Evolutionary conservation across 2,797 vertebrate species (phyloP).

Genomic region (Synaphobranchus kaupii): DNA sequence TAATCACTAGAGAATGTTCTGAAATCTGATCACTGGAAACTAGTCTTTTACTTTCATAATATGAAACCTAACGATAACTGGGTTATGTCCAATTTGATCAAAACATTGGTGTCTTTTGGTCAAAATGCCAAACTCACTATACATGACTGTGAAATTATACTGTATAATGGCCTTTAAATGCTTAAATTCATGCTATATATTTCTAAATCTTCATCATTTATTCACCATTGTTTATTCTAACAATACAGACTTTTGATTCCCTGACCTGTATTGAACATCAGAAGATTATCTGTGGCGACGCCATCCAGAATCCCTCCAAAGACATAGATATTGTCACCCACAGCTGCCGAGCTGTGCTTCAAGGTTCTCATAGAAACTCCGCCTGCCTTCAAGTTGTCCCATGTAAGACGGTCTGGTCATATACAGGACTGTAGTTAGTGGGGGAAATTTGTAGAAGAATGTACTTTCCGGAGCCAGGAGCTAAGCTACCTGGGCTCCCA

Average conservation of each 20-base stretch:
- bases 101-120: not conserved
- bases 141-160: not conserved
- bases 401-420: slow-evolving; percentile 65
- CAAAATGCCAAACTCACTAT: not conserved
- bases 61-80: not conserved
- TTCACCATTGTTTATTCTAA: not conserved
- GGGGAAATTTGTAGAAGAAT: not conserved
- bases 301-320: slow-evolving; percentile 65
- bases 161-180: not conserved
- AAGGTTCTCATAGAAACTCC: slow-evolving; percentile 61
- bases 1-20: not conserved
- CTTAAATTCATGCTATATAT: not conserved
- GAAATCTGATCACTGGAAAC: not conserved
- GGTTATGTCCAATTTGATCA: not conserved
- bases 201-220: not conserved
- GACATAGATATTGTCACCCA: slow-evolving; percentile 72
- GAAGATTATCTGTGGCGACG: slow-evolving; percentile 63
- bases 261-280: slow-evolving; percentile 75
- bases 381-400: slow-evolving; percentile 61
- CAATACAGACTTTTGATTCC: not conserved
- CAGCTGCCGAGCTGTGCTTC: slow-evolving; percentile 60
- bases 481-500: not conserved
- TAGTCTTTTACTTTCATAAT: not conserved
- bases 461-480: not conserved
- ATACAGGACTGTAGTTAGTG: not conserved